phyloP scores from a whole-genome alignment of 2,113 vertebrate species.

The Pachyramphus minor region DNA sequence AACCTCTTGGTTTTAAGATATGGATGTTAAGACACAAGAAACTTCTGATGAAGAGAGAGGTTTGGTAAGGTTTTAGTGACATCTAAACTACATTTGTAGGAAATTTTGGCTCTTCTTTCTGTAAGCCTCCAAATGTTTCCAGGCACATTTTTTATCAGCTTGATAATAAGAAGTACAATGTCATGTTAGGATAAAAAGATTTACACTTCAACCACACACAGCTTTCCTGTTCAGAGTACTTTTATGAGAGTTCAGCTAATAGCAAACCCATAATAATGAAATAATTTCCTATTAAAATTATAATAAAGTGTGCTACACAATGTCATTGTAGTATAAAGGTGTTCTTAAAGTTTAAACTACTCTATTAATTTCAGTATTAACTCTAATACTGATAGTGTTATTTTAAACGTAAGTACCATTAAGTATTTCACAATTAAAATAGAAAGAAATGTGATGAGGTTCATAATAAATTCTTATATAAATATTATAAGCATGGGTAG shows the following conservation, averaged over 20 bases:
- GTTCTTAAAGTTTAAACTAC: not conserved
- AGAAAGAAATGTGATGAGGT: not conserved
- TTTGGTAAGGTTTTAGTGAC: not conserved
- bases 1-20: not conserved
- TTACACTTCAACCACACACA: not conserved
- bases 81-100: not conserved
- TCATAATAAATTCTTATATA: not conserved
- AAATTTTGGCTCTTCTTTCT: not conserved
- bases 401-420: not conserved
- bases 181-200: not conserved
- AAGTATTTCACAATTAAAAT: not conserved
- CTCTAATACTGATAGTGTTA: not conserved
- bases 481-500: not conserved
- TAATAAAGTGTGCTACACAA: not conserved
- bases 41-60: not conserved
- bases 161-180: not conserved
- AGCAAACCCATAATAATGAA: not conserved
- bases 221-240: not conserved
- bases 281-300: not conserved
- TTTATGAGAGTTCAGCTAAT: not conserved
- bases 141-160: not conserved
- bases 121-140: not conserved
- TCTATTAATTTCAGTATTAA: not conserved
- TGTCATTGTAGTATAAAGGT: not conserved
- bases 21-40: not conserved